Conservation (phyloP, 2,888 invertebrate species). For the Orthosia incerta region DNA sequence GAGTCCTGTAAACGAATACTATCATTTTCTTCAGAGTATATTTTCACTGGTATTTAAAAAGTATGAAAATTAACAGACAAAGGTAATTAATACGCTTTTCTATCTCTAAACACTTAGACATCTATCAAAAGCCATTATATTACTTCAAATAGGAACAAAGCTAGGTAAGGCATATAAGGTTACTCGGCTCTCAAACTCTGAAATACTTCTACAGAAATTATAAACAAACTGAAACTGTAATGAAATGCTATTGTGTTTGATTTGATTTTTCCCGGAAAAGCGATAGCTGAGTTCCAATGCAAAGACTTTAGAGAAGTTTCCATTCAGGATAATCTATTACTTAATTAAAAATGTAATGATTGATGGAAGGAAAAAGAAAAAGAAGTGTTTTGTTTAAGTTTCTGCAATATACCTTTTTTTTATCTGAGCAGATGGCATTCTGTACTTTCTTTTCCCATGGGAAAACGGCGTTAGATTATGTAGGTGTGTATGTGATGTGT, state of each 20-base stretch:
- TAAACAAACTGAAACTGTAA: conserved; percentile 27
- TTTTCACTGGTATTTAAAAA: neutral
- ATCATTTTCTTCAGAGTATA: neutral
- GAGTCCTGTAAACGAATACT: neutral
- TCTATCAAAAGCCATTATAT: neutral
- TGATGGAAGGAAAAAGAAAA: neutral
- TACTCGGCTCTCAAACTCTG: neutral
- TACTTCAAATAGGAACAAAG: conserved; percentile 8
- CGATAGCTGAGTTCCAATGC: conserved; percentile 1
- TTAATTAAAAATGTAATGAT: neutral
- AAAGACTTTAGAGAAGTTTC: conserved; percentile 1
- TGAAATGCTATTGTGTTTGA: conserved; percentile 6
- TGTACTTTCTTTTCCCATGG: neutral
- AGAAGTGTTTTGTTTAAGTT: no score
- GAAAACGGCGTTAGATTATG: neutral
- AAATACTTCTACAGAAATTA: conserved; percentile 7
- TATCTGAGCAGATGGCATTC: neutral
- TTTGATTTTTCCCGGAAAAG: neutral
- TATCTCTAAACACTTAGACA: neutral
- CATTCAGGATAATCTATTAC: conserved; percentile 3
- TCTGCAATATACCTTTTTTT: no score
- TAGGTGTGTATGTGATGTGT: neutral
- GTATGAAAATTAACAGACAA: neutral
- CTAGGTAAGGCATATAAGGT: neutral
- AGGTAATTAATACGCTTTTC: neutral